These are phyloP conservation scores for Tachuris rubrigastra DNA, from an alignment of 2,113 vertebrate genomes.

Conservation along the genomic window DNA sequence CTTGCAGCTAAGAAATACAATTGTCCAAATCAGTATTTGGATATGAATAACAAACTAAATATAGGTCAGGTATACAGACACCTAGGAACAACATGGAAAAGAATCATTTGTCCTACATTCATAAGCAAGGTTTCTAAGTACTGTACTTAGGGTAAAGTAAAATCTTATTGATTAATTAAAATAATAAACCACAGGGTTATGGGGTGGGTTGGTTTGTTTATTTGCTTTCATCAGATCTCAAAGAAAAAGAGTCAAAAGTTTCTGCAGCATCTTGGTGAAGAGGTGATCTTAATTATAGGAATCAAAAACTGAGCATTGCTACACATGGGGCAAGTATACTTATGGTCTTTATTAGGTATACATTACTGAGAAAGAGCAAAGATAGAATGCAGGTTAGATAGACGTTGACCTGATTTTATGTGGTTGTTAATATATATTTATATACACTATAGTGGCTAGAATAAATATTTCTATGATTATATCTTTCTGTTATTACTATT, in stretches of 20 bases:
- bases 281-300: neutral
- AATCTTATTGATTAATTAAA: neutral
- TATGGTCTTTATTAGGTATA: neutral
- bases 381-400: neutral
- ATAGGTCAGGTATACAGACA: neutral
- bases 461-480: neutral
- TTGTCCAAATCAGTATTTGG: neutral
- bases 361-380: neutral
- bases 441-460: neutral
- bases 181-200: neutral
- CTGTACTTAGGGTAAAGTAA: neutral
- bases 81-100: neutral
- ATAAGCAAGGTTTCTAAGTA: neutral
- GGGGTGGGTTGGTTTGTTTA: neutral
- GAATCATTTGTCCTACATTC: neutral
- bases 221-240: neutral
- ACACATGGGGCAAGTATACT: neutral
- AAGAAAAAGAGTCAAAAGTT: neutral
- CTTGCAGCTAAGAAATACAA: neutral
- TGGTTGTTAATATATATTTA: neutral
- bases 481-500: neutral
- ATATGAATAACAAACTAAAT: neutral
- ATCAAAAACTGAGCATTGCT: neutral
- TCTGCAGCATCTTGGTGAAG: neutral
- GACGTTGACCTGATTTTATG: neutral